Conservation (phyloP, 53 echinoderm and acorn worm species). For the Actinopyga echinites region DNA sequence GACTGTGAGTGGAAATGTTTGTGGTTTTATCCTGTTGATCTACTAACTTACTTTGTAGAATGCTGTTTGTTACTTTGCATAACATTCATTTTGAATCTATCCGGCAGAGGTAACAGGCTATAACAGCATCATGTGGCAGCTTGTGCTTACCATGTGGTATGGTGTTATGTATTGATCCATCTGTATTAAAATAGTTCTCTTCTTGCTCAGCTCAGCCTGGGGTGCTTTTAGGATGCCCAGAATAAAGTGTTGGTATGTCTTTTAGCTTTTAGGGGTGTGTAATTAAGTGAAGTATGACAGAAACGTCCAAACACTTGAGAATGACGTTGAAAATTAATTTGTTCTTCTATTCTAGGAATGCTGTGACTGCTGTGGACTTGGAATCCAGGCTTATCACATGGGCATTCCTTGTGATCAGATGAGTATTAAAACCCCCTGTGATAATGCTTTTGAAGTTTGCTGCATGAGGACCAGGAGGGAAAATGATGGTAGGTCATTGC, state of each 20-base stretch:
- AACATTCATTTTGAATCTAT: too few species aligned
- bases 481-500: constrained; percentile 62
- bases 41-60: too few species aligned
- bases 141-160: too few species aligned
- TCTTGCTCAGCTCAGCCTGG: neutral
- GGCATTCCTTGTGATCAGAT: constrained; percentile 66
- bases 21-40: too few species aligned
- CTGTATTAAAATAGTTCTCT: neutral
- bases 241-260: too few species aligned
- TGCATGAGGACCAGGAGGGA: constrained; percentile 42
- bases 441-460: constrained; percentile 66
- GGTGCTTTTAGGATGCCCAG: neutral
- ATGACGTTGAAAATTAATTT: constrained; percentile 6
- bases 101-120: too few species aligned
- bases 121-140: too few species aligned
- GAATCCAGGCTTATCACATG: constrained; percentile 63
- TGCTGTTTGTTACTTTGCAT: too few species aligned
- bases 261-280: too few species aligned
- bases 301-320: constrained; percentile 3
- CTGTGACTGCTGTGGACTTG: constrained; percentile 93
- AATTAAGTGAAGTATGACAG: neutral
- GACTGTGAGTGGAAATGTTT: too few species aligned
- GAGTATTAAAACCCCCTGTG: constrained; percentile 72
- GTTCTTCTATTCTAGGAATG: constrained; percentile 44
- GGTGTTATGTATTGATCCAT: too few species aligned